phyloP scores from a whole-genome alignment of 2,113 vertebrate genomes.

The Engystomops pustulosus region DNA sequence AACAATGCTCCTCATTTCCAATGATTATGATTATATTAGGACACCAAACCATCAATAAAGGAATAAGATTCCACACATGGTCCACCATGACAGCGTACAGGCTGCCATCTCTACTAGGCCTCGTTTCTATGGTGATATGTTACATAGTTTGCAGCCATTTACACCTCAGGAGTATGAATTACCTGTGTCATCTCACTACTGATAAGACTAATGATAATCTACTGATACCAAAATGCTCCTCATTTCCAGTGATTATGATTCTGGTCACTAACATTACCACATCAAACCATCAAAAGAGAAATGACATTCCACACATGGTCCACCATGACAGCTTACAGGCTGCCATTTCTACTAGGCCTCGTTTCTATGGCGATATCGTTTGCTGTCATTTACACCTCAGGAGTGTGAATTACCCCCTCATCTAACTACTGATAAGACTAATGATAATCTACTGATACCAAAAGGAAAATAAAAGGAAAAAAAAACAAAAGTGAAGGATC shows the following conservation, averaged over 20 bases:
- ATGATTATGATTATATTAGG: too few relatives aligned
- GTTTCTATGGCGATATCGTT: not conserved
- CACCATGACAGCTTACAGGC: too few relatives aligned
- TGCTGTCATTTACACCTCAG: not conserved
- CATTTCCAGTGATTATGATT: too few relatives aligned
- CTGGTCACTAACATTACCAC: too few relatives aligned
- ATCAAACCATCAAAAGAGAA: too few relatives aligned
- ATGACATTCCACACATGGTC: too few relatives aligned
- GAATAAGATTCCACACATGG: too few relatives aligned
- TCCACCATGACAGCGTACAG: too few relatives aligned
- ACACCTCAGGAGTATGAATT: not conserved
- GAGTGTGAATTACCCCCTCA: not conserved
- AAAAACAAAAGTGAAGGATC: not conserved
- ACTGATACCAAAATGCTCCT: not conserved
- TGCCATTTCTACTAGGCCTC: too few relatives aligned
- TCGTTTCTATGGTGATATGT: not conserved
- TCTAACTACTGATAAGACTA: not conserved
- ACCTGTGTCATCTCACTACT: not conserved
- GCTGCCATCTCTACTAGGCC: too few relatives aligned
- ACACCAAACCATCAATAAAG: too few relatives aligned
- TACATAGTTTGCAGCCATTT: not conserved
- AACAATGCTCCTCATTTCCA: too few relatives aligned
- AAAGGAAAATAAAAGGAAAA: not conserved
- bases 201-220: not conserved
- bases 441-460: not conserved